Conservation (phyloP, 2,888 invertebrate genomes). For the Busseola fusca region DNA sequence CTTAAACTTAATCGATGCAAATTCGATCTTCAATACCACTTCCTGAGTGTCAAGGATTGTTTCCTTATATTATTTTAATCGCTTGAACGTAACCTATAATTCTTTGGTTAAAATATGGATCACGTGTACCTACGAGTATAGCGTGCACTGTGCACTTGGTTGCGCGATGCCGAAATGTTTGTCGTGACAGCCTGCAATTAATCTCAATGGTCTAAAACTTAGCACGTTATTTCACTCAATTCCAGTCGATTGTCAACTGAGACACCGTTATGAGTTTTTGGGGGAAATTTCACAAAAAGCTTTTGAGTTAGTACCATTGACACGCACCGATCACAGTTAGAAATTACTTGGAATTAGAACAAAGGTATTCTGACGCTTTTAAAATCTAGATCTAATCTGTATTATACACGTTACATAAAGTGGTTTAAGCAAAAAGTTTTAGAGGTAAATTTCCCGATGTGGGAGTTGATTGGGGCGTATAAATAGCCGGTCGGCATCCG, state of each 20-base stretch:
- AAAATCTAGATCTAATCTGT: conserved; percentile 2
- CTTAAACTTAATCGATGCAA: conserved; percentile 55
- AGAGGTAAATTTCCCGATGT: conserved; percentile 75
- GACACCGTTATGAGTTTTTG: conserved; percentile 41
- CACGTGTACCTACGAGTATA: conserved; percentile 60
- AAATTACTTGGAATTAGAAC: conserved; percentile 6
- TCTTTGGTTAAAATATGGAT: conserved; percentile 56
- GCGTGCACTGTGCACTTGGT: conserved; percentile 63
- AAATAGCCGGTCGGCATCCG: conserved; percentile 81
- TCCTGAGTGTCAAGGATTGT: conserved; percentile 68
- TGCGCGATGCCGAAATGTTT: conserved; percentile 58
- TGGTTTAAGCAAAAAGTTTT: conserved; percentile 62
- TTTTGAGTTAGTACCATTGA: conserved; percentile 35
- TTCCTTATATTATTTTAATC: conserved; percentile 56
- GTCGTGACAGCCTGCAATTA: conserved; percentile 73
- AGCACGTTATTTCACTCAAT: conserved; percentile 65
- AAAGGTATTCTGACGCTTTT: not conserved
- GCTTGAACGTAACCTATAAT: conserved; percentile 34
- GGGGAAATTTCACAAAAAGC: conserved; percentile 46
- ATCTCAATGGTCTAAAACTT: conserved; percentile 67
- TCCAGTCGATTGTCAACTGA: conserved; percentile 67
- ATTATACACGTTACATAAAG: conserved; percentile 63
- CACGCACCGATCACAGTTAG: conserved; percentile 40
- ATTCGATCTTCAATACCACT: conserved; percentile 56
- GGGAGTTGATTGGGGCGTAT: conserved; percentile 80